A percentile compares a stretch with the other conserved stretches of the same genome.
Conservation (phyloP, 2,797 vertebrate species). For the Hydrolagus colliei region DNA sequence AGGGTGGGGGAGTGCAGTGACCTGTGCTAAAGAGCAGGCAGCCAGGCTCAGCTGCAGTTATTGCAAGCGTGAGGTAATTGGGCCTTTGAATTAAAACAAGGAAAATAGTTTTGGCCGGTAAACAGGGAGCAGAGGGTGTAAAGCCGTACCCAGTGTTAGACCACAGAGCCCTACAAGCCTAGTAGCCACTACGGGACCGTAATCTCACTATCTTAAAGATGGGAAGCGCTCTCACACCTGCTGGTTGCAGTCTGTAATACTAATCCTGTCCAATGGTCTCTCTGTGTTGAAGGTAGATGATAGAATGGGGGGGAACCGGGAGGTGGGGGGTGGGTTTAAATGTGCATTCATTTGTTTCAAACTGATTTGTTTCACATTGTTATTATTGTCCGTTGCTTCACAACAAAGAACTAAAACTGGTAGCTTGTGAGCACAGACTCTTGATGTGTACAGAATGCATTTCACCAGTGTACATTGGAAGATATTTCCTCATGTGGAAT, state of each 20-base stretch:
- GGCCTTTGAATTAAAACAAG: background rate
- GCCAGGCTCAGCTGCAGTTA: background rate
- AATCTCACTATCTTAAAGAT: background rate
- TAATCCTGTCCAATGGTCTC: background rate
- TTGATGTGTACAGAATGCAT: background rate
- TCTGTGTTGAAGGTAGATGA: background rate
- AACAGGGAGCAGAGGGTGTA: background rate
- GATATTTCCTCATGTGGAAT: background rate
- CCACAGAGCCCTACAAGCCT: too few species aligned
- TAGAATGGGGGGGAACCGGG: background rate
- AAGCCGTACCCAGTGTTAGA: too few species aligned
- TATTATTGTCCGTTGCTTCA: background rate
- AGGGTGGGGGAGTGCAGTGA: background rate
- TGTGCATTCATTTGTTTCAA: background rate
- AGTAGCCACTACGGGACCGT: too few species aligned
- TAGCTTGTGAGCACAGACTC: background rate
- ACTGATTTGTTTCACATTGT: background rate
- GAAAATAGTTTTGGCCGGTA: background rate
- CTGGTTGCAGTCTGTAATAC: slow-evolving; percentile 6
- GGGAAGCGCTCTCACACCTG: background rate
- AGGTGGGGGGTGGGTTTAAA: background rate
- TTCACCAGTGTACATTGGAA: background rate
- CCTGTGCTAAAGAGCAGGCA: background rate
- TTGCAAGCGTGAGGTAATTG: background rate
- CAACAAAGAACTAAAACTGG: background rate